Percentiles rank a stretch among this genome's conserved stretches.
These are phyloP conservation scores for Odontamblyopus lacepedii DNA, from an alignment of 2,797 vertebrate species.

Conservation along the genomic window DNA sequence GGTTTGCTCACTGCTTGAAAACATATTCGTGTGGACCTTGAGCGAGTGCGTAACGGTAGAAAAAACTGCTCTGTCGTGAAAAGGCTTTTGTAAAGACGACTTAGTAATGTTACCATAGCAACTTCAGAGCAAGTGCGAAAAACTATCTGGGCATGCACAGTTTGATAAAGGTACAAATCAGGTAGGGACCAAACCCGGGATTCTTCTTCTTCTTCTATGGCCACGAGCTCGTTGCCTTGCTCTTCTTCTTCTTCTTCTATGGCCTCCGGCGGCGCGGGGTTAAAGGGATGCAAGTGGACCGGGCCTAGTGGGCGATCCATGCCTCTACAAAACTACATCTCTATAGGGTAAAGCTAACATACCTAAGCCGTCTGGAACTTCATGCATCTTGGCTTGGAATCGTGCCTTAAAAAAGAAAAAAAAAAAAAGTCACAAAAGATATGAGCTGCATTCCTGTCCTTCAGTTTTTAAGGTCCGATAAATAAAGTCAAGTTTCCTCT, in stretches of 20 bases:
- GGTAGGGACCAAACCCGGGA: not conserved
- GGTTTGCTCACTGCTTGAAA: not conserved
- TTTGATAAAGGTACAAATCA: not conserved
- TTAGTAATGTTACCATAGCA: not conserved
- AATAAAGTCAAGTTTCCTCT: slow-evolving; percentile 25
- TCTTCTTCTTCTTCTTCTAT: not conserved
- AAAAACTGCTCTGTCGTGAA: not conserved
- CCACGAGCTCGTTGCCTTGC: not conserved
- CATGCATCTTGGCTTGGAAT: slow-evolving; percentile 68
- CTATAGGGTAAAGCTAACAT: slow-evolving; percentile 66
- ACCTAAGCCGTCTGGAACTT: slow-evolving; percentile 60
- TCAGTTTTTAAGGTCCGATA: slow-evolving; percentile 21
- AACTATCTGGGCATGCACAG: not conserved
- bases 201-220: not conserved
- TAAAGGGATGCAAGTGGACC: slow-evolving; percentile 7
- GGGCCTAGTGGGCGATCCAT: slow-evolving; percentile 16
- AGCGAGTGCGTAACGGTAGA: not conserved
- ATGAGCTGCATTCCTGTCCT: slow-evolving; percentile 48
- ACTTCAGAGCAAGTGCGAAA: not conserved
- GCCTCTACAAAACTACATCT: slow-evolving; percentile 45
- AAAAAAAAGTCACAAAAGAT: slow-evolving; percentile 23
- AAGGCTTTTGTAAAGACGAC: not conserved
- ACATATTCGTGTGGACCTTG: not conserved
- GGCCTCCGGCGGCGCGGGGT: slow-evolving; percentile 17
- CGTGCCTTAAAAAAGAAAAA: slow-evolving; percentile 53